Evolutionary conservation across 2,888 invertebrate genomes (phyloP), one percentile per base, ranked within the genome.

Genomic region (Eueremaeus valkanovi): DNA sequence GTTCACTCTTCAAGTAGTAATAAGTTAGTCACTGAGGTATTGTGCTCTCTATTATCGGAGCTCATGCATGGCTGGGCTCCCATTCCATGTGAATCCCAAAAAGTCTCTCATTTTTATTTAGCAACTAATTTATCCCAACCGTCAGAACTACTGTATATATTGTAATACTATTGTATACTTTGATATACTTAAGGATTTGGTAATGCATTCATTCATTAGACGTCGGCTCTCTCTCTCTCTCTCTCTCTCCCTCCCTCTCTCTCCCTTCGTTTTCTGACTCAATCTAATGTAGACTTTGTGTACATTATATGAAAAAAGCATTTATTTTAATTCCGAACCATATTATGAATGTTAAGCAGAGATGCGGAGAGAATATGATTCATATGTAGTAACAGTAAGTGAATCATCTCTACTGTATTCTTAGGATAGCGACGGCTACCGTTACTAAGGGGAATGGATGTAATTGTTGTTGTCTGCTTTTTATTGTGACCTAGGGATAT

Each of bases 31-130:
- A 11, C 11, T 36, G 36, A 36, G 36, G 36, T 36, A 55, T 55
- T 55, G 55, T 55, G 16, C 16, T 58, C 29, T 29, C 29, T 58
- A 31, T 58, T 58, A 58, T 58, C 58, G 11, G 29, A 58, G 58
- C 58, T 29, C 58, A 58, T 58, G 58, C 58, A 58, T 58, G 58
- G 29, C 29, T 58, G 58, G 58, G 16, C 58, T 58, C 58, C 58
- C 58, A 29, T 29, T 29, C 29, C 16, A 3, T 16, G 29, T 31
- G 58, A 58, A 58, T 29, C 16, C 29, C 31, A 58, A 27, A 55
- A 27, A 6, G 11, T 31, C 29, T 29, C 58, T 58, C 58, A 31
- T 29, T 18, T 58, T 58, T 58, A 58, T 58, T 58, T 31, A 58
- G 24, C 29, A 58, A 49, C 58, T 58, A 58, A 58, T 58, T 58